Evolutionary conservation across 2,113 vertebrate genomes (phyloP).

Genomic region (Tretioscincus oriximinensis): DNA sequence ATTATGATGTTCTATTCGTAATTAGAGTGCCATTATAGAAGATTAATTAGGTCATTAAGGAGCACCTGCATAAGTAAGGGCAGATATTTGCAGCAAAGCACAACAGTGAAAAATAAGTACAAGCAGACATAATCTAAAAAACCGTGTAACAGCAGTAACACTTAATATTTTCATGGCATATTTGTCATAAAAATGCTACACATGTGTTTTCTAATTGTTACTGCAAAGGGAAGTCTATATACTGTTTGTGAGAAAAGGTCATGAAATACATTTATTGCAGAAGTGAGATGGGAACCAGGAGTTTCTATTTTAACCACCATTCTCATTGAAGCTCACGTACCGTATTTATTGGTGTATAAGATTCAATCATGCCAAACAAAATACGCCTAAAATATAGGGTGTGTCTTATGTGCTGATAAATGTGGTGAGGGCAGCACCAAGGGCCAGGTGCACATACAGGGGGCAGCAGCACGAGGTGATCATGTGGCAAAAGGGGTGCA

Average conservation of each 20-base stretch:
- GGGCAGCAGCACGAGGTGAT: no score
- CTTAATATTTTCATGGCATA: background rate
- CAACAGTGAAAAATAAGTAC: slow-evolving; percentile 18
- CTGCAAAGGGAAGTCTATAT: background rate
- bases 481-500: no score
- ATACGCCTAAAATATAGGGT: no score
- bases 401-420: no score
- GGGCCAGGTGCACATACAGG: no score
- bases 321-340: background rate
- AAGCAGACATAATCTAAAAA: background rate
- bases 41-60: slow-evolving; percentile 18
- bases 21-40: background rate
- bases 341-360: no score
- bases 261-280: background rate
- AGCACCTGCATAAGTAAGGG: slow-evolving; percentile 20
- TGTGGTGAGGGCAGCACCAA: no score
- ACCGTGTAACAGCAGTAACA: no score
- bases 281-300: background rate
- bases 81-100: background rate
- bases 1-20: background rate
- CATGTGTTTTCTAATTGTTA: background rate
- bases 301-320: background rate
- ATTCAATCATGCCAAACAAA: no score
- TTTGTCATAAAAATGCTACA: background rate
- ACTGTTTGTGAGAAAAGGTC: background rate